Conservation (phyloP, 1,140 invertebrate species). For the Thaumatotibia leucotreta region DNA sequence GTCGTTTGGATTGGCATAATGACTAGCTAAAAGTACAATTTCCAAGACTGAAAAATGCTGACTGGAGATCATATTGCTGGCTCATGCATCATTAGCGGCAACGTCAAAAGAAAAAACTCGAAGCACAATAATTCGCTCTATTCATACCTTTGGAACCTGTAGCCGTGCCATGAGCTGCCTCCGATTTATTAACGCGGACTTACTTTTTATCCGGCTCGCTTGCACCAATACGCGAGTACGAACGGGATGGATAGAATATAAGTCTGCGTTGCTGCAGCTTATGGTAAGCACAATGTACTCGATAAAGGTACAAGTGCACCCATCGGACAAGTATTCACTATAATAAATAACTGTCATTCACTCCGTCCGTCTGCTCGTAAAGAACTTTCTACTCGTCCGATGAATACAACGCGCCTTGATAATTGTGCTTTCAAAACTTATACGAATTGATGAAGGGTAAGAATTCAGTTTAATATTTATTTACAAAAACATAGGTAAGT, state of each 20-base stretch:
- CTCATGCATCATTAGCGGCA: background rate
- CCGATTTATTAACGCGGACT: no score
- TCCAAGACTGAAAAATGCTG: no score
- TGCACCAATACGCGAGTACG: no score
- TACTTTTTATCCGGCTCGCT: no score
- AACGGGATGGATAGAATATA: no score
- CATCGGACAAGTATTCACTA: slow-evolving; percentile 28
- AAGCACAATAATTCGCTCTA: slow-evolving; percentile 6
- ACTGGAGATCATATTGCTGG: background rate
- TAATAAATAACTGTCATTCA: slow-evolving; percentile 51
- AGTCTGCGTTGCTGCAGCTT: no score
- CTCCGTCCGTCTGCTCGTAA: slow-evolving; percentile 33
- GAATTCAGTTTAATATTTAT: background rate
- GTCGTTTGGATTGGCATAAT: no score
- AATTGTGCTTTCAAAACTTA: slow-evolving; percentile 34
- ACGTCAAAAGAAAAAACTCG: slow-evolving; percentile 8
- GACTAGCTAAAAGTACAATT: no score
- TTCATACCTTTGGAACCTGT: slow-evolving; percentile 7
- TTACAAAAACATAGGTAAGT: no score
- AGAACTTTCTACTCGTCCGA: slow-evolving; percentile 43
- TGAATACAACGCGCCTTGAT: slow-evolving; percentile 23
- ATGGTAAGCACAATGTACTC: no score
- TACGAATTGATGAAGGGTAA: background rate
- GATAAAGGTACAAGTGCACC: slow-evolving; percentile 16
- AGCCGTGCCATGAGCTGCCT: no score